These are phyloP conservation scores for Enteromius thamalakanensis DNA, from an alignment of 2,797 vertebrate species.

Conservation along the genomic window DNA sequence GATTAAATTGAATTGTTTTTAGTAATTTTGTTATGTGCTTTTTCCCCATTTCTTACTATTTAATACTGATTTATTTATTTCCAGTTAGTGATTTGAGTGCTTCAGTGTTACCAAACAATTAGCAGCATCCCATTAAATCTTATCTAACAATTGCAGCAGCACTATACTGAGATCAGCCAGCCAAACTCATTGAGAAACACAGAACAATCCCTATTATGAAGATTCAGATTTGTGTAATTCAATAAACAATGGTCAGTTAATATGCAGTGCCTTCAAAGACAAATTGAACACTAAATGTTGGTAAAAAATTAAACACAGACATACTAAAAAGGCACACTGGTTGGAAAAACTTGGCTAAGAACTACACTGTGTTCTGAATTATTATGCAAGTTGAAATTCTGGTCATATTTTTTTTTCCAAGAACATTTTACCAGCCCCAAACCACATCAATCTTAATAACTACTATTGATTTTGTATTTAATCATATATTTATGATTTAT, in stretches of 20 bases:
- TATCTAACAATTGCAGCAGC: background rate
- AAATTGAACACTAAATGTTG: background rate
- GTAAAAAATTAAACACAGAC: background rate
- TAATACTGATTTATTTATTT: background rate
- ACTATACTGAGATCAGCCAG: background rate
- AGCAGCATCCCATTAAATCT: too few species aligned
- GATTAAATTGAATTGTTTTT: background rate
- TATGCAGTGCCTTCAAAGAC: background rate
- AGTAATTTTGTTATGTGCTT: background rate
- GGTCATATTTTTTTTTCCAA: too few species aligned
- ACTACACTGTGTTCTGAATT: too few species aligned
- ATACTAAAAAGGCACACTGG: background rate
- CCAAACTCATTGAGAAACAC: background rate
- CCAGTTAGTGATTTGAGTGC: background rate
- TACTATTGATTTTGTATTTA: too few species aligned
- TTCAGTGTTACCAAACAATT: background rate
- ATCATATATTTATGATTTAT: too few species aligned
- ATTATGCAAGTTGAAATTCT: too few species aligned
- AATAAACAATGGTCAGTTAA: background rate
- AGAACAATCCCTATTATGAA: background rate
- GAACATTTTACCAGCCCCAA: too few species aligned
- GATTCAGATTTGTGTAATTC: conserved; percentile 8
- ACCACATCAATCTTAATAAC: too few species aligned
- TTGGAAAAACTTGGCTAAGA: conserved; percentile 7
- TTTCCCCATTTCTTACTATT: background rate